Conservation (phyloP, 1,140 invertebrate species). For the Caenorhabditis latens region DNA sequence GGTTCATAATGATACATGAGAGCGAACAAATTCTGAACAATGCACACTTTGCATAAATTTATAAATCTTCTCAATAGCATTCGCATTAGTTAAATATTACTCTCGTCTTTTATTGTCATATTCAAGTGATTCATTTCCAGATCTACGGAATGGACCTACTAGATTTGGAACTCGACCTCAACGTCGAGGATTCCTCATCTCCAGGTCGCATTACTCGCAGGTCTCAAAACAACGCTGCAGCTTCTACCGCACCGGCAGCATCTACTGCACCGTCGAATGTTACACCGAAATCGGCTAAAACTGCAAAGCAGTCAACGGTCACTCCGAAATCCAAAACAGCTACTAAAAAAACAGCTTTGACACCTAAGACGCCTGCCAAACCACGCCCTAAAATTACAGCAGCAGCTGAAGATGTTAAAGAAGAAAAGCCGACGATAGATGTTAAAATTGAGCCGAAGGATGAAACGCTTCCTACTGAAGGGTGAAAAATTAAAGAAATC, state of each 20-base stretch:
- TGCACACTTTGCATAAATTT: too few species aligned
- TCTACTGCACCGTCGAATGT: neutral
- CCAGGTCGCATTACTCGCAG: neutral
- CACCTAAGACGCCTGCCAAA: neutral
- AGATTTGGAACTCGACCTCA: constrained; percentile 8
- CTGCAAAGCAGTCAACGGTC: neutral
- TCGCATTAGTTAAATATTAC: too few species aligned
- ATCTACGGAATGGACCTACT: constrained; percentile 21
- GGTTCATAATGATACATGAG: too few species aligned
- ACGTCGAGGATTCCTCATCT: neutral
- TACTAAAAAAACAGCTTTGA: neutral
- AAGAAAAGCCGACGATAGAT: neutral
- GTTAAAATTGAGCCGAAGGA: too few species aligned
- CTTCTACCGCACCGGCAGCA: neutral
- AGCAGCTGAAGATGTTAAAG: neutral
- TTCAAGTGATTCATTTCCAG: neutral
- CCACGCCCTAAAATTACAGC: neutral
- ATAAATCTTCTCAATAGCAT: too few species aligned
- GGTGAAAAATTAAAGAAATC: neutral
- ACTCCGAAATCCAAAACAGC: neutral
- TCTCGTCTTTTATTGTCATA: neutral
- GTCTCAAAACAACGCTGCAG: neutral
- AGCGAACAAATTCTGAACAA: too few species aligned
- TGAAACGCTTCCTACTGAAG: too few species aligned
- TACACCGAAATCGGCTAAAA: neutral